Conservation (phyloP, 2,888 invertebrate genomes). For the Sphaerophoria taeniata region DNA sequence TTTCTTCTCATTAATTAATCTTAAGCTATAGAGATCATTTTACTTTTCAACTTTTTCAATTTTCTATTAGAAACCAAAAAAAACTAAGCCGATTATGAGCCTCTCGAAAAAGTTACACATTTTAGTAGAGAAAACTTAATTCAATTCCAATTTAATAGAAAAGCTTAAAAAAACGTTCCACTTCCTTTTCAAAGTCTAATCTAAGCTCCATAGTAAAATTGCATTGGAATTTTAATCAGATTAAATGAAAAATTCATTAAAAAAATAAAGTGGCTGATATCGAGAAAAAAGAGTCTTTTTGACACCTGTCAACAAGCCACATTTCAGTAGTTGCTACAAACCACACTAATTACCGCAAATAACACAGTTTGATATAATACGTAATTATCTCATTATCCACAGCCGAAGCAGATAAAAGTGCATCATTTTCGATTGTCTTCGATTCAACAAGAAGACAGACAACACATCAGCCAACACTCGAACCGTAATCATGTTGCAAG, state of each 20-base stretch:
- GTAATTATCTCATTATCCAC: constrained; percentile 34
- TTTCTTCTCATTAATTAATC: no score
- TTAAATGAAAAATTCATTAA: constrained; percentile 15
- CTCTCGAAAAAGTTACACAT: no score
- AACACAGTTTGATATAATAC: neutral
- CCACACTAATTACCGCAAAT: constrained; percentile 19
- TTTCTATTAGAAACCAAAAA: no score
- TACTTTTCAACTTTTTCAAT: no score
- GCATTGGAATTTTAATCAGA: constrained; percentile 35
- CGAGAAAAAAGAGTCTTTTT: neutral
- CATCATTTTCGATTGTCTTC: neutral
- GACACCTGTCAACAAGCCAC: constrained; percentile 28
- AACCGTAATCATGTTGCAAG: constrained; percentile 22
- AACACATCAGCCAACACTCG: neutral
- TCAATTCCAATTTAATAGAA: no score
- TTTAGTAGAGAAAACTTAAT: no score
- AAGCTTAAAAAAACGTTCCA: no score
- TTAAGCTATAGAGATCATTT: no score
- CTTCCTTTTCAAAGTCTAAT: neutral
- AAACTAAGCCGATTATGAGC: no score
- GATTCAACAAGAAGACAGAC: neutral
- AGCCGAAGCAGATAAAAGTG: neutral
- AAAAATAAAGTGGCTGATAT: neutral
- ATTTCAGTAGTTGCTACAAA: neutral
- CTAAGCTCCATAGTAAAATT: constrained; percentile 14